A percentile compares a stretch with the other conserved stretches of the same genome.
These are phyloP conservation scores for Drosophila equinoxialis DNA, from an alignment of 1,140 invertebrate genomes.

Conservation along the genomic window DNA sequence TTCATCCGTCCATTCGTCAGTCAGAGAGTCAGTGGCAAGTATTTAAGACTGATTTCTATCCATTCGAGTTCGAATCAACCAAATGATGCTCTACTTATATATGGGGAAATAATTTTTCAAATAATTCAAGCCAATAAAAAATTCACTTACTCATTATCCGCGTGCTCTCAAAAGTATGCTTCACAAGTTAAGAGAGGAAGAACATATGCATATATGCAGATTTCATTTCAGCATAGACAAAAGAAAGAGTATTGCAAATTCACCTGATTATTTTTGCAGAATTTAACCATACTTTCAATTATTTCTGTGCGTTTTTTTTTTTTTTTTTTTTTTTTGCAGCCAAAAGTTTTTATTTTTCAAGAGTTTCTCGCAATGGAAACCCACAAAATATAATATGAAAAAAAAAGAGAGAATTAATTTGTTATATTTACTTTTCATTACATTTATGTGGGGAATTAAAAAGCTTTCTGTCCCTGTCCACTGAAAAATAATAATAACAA, in stretches of 20 bases:
- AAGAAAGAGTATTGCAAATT: no score
- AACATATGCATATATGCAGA: no score
- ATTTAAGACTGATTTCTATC: conserved; percentile 52
- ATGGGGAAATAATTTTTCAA: no score
- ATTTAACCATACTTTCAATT: conserved; percentile 3
- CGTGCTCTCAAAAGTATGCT: no score
- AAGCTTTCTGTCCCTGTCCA: background rate
- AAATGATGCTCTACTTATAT: conserved; percentile 12
- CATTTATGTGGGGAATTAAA: conserved; percentile 11
- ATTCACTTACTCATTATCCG: no score
- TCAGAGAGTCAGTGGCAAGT: conserved; percentile 47
- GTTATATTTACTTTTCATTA: conserved; percentile 54
- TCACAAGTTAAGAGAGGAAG: no score
- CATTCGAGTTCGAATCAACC: conserved; percentile 13
- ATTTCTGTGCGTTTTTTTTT: conserved; percentile 12
- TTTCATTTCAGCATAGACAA: no score
- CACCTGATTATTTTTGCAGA: no score
- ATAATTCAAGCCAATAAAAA: no score
- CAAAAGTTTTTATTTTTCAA: conserved; percentile 36
- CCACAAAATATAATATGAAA: background rate
- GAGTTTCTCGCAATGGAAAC: conserved; percentile 16
- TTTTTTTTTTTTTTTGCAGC: conserved; percentile 24
- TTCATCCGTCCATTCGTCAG: background rate
- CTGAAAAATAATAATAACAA: background rate
- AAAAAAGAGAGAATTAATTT: conserved; percentile 35